Evolutionary conservation across 2,113 vertebrate species (phyloP).

Genomic region (Rhizomys pruinosus): DNA sequence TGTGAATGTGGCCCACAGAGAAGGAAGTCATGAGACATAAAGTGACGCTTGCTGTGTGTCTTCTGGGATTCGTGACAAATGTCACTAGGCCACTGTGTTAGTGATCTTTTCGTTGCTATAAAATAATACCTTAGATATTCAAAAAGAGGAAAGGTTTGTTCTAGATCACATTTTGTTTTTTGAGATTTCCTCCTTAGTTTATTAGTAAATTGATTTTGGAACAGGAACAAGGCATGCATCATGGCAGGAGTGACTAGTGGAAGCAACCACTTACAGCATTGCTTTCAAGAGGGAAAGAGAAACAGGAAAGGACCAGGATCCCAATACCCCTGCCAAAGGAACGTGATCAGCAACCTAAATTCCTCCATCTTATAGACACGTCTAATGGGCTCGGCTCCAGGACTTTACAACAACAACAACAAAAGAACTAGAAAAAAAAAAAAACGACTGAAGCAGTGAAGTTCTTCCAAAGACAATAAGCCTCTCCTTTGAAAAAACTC

Average conservation of each 20-base stretch:
- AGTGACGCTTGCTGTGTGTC: neutral
- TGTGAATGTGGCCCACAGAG: neutral
- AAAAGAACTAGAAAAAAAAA: no score
- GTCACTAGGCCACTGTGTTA: neutral
- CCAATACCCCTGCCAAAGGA: neutral
- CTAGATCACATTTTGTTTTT: neutral
- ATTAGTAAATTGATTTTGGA: neutral
- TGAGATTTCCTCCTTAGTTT: neutral
- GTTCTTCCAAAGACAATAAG: no score
- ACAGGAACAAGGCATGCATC: no score
- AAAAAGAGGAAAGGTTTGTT: neutral
- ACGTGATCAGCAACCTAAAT: neutral
- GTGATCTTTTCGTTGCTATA: neutral
- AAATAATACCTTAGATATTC: neutral
- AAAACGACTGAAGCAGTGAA: no score
- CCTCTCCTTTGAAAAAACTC: no score
- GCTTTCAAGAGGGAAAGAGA: neutral
- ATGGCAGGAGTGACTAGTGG: no score
- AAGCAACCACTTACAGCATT: no score
- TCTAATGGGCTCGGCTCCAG: fast-evolving
- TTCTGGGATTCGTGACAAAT: neutral
- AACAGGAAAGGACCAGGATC: neutral
- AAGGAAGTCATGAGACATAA: neutral
- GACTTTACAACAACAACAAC: no score
- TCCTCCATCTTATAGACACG: no score